These are phyloP conservation scores for Alligator sinensis DNA, from an alignment of 2,113 vertebrate species.

Conservation along the genomic window DNA sequence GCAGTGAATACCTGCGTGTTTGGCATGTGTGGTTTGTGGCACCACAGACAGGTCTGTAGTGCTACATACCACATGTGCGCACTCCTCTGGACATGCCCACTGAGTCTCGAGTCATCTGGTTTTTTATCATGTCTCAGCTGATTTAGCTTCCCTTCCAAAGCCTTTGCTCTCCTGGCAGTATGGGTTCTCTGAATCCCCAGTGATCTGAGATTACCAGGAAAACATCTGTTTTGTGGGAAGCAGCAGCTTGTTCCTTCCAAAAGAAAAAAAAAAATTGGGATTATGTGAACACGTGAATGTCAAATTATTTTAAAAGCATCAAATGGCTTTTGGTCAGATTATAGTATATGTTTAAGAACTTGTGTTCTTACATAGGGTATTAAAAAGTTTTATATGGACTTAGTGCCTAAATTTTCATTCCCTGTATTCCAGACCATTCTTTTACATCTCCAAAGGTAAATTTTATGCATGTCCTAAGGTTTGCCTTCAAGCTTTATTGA, in stretches of 20 bases:
- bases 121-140: background rate
- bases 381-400: background rate
- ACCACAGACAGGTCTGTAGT: too few relatives aligned
- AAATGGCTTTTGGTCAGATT: conserved; percentile 10
- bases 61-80: too few relatives aligned
- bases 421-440: background rate
- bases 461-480: background rate
- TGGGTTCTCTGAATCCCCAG: background rate
- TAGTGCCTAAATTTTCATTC: background rate
- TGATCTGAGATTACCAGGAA: background rate
- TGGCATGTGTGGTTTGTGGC: too few relatives aligned
- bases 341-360: background rate
- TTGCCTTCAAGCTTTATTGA: background rate
- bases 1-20: too few relatives aligned
- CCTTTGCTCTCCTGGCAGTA: background rate
- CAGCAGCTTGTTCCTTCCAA: conserved; percentile 6
- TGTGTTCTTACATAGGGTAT: background rate
- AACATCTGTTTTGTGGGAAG: background rate
- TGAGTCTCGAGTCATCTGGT: background rate
- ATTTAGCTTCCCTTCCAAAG: conserved; percentile 6
- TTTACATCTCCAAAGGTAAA: background rate
- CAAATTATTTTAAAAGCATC: background rate
- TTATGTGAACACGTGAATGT: background rate
- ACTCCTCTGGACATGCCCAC: too few relatives aligned
- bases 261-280: background rate